Base-by-base conservation (phyloP, 2,113 vertebrate genomes). In the Pseudonaja textilis region DNA sequence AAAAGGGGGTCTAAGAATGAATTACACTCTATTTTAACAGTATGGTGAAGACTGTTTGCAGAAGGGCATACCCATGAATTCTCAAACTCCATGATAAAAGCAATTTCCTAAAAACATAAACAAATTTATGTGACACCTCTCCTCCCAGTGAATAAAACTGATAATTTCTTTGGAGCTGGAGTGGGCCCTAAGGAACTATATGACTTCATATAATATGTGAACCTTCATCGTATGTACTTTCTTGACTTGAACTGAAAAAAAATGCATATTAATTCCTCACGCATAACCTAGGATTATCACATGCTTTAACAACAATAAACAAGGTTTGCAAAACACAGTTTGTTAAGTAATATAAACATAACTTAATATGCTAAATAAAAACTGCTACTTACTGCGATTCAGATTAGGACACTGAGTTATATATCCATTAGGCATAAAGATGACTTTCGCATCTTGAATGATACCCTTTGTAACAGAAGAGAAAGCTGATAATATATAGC, bases 391-490 rank as follows among this genome's bases (percentile, higher is more conserved):
- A 99, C 99, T 99, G 98, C 98, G 99, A 97, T 99, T 99, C 52
- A 99, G 98, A 96, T 99, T 99, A 10, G 99, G 99, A 95, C 99
- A 99, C 95, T 99, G 99, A 0, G 96, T 97, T 95, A 99, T 98
- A 96, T 99, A 99, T 95, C 98, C 99, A 57, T 99, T 99, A 9
- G 99, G 99, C 95, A 98, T 98, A 90, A 99, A 99, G 96, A 99
- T 97, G 93, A 99, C 92, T 97, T 98, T 99, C 95, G 98, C 99
- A 89, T 99, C 99, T 96, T 99, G 99, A 96, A 99, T 98, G 85
- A 98, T 95, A 90, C 99, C 99, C 99, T 99, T 97, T 92, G 93
- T 64, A 95, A 97, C 45, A 97, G 91, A 97, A 97, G 59, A 98
- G 87, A 98, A 93, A 95, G 93, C 64, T 90, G 92, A 93, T 93